phyloP scores from a whole-genome alignment of 2,113 vertebrate genomes.

The Gobio gobio region DNA sequence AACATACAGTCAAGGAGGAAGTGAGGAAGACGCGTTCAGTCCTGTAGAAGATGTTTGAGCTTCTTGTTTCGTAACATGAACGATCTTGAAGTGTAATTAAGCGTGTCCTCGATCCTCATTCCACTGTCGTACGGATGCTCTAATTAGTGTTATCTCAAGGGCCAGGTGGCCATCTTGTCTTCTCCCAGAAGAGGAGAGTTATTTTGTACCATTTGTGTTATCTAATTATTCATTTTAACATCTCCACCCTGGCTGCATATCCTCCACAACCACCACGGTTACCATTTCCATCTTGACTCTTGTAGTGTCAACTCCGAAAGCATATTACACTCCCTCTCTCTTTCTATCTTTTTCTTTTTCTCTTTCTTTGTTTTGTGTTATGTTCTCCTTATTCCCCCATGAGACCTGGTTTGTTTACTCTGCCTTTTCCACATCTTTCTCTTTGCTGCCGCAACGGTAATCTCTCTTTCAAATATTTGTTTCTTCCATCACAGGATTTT shows the following conservation, averaged over 20 bases:
- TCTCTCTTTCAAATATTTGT: slow-evolving; percentile 81
- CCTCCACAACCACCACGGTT: slow-evolving; percentile 4
- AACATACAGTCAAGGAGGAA: background rate
- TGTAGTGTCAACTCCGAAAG: slow-evolving; percentile 17
- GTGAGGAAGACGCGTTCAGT: background rate
- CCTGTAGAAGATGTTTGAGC: slow-evolving; percentile 19
- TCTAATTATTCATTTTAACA: slow-evolving; percentile 48
- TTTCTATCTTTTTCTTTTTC: slow-evolving; percentile 43
- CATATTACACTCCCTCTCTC: slow-evolving; percentile 14
- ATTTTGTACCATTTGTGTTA: slow-evolving; percentile 42
- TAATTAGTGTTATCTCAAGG: slow-evolving; percentile 49
- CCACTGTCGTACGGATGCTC: slow-evolving; percentile 11
- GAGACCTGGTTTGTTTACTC: slow-evolving; percentile 76
- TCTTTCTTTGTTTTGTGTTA: slow-evolving; percentile 51
- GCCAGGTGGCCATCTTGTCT: slow-evolving; percentile 50
- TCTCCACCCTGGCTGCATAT: slow-evolving; percentile 36
- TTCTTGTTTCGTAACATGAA: slow-evolving; percentile 23
- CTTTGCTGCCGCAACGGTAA: slow-evolving; percentile 72
- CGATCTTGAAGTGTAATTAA: slow-evolving; percentile 50
- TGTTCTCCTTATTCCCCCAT: slow-evolving; percentile 62
- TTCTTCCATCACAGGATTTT: slow-evolving; percentile 71
- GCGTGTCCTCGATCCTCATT: slow-evolving; percentile 13
- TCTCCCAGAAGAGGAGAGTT: slow-evolving; percentile 32
- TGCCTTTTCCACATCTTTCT: slow-evolving; percentile 71
- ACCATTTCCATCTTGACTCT: slow-evolving; percentile 61